Evolutionary conservation across 2,888 invertebrate genomes (phyloP).

Genomic region (Scaptodrosophila latifasciaeformis): DNA sequence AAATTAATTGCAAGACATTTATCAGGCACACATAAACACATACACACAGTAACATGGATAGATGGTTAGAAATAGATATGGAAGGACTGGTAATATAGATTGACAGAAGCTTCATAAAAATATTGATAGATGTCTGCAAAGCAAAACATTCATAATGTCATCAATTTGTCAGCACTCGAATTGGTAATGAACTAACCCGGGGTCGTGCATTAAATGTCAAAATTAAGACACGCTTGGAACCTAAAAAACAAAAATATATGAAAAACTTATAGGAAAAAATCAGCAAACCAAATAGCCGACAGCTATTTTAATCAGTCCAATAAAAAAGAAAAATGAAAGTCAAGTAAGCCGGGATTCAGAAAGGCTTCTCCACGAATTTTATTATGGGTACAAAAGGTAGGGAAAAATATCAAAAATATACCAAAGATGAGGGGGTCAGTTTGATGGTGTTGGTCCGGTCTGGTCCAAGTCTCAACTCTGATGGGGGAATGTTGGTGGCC

Average conservation of each 20-base stretch:
- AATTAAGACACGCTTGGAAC: conserved; percentile 58
- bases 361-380: no score
- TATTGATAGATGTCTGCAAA: no score
- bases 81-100: not conserved
- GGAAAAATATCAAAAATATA: no score
- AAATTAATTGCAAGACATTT: conserved; percentile 43
- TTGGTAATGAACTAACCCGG: conserved; percentile 50
- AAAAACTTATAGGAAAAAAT: no score
- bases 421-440: conserved; percentile 33
- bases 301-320: conserved; percentile 67
- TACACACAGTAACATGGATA: no score
- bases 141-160: no score
- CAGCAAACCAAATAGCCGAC: conserved; percentile 65
- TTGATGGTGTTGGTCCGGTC: conserved; percentile 64
- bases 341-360: conserved; percentile 16
- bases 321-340: not conserved
- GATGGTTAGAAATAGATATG: not conserved
- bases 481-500: conserved; percentile 9
- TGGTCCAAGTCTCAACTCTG: conserved; percentile 28
- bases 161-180: no score
- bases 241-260: no score
- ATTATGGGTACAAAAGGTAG: conserved; percentile 23
- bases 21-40: conserved; percentile 7
- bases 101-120: no score
- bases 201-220: conserved; percentile 54